Conservation (phyloP, 2,888 invertebrate species). For the Phymatocera aterrima region DNA sequence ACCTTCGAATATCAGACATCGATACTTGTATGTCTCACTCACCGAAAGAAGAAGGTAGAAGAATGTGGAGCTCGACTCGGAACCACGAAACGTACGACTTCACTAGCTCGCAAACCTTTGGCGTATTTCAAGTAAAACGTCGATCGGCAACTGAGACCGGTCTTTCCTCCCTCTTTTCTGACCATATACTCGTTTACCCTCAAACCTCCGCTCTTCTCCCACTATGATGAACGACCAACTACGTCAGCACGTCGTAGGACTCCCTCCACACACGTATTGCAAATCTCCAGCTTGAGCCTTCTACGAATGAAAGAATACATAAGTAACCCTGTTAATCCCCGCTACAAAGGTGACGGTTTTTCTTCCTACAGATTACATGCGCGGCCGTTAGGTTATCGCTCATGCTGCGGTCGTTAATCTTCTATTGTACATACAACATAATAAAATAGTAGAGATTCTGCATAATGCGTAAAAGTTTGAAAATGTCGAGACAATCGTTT, state of each 20-base stretch:
- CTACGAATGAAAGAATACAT: neutral
- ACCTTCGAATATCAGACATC: neutral
- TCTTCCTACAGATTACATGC: neutral
- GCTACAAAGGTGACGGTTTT: neutral
- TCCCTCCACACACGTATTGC: constrained; percentile 5
- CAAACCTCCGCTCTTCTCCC: constrained; percentile 13
- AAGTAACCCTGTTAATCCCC: neutral
- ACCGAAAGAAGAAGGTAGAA: neutral
- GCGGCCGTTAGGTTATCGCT: neutral
- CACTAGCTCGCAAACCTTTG: constrained; percentile 2
- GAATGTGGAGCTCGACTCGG: neutral
- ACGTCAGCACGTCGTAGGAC: neutral
- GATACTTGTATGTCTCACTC: neutral
- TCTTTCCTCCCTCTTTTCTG: constrained; percentile 35
- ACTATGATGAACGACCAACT: neutral
- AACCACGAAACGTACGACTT: neutral
- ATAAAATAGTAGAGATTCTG: no score
- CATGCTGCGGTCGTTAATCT: no score
- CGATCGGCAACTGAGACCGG: constrained; percentile 29
- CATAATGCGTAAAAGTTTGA: no score
- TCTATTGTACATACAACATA: neutral
- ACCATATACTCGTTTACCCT: constrained; percentile 22
- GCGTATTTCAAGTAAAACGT: neutral
- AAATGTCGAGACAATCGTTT: no score
- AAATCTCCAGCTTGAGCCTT: neutral